phyloP scores from a whole-genome alignment of 2,113 vertebrate species.

The Xerus inauris region DNA sequence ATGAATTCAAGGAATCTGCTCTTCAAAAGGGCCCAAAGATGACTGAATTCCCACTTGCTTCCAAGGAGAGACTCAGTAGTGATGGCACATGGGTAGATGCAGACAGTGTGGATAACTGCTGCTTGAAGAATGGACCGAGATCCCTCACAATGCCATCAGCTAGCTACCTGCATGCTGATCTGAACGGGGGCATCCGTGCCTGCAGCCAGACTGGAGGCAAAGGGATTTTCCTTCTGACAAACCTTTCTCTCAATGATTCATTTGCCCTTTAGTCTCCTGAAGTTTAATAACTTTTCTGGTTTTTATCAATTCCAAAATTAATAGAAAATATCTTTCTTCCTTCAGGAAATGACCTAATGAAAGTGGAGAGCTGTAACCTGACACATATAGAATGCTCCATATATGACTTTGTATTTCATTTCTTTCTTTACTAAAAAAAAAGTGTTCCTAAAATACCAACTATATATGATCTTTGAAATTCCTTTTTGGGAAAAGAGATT shows the following conservation, averaged over 20 bases:
- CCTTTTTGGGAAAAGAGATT: neutral
- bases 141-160: neutral
- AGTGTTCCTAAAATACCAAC: neutral
- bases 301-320: constrained; percentile 16
- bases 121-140: neutral
- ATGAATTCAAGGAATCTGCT: neutral
- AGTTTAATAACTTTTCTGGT: constrained; percentile 2
- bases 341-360: neutral
- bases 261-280: neutral
- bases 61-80: neutral
- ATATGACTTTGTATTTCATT: neutral
- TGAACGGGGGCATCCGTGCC: neutral
- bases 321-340: neutral
- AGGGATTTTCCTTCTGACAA: neutral
- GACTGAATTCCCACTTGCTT: neutral
- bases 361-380: neutral
- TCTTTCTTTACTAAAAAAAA: neutral
- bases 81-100: neutral
- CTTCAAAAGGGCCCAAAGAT: neutral
- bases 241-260: neutral
- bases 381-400: neutral
- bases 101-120: neutral
- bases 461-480: neutral
- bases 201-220: neutral
- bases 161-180: neutral